These are phyloP conservation scores for Plebejus anna DNA, from an alignment of 2,888 invertebrate species.

Conservation along the genomic window DNA sequence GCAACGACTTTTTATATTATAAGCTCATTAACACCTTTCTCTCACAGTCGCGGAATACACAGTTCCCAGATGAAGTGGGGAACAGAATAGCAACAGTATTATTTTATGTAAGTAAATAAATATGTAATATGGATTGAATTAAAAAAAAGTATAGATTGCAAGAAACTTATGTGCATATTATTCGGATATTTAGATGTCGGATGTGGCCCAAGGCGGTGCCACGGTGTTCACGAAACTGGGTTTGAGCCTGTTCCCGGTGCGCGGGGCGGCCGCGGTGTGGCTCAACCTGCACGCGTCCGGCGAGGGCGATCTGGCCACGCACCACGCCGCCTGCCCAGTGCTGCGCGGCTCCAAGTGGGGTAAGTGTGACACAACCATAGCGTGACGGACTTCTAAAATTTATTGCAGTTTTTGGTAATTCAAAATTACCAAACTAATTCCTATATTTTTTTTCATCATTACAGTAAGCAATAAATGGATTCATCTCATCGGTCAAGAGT, in stretches of 20 bases:
- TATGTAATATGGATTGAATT: neutral
- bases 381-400: neutral
- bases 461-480: constrained; percentile 95
- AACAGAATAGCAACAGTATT: constrained; percentile 99
- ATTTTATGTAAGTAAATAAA: constrained; percentile 89
- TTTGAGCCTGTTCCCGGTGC: constrained; percentile 91
- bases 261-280: constrained; percentile 98
- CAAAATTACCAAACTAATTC: neutral
- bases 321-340: constrained; percentile 98
- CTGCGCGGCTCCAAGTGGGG: constrained; percentile 98
- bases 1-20: neutral
- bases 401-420: neutral
- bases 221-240: constrained; percentile 96
- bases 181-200: constrained; percentile 88
- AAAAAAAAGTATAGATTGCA: neutral
- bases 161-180: neutral
- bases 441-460: constrained; percentile 43
- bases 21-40: neutral
- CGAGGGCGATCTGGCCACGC: constrained; percentile 93
- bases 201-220: constrained; percentile 97
- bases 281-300: constrained; percentile 94
- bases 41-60: constrained; percentile 80
- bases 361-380: constrained; percentile 49
- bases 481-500: constrained; percentile 94
- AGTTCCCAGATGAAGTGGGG: constrained; percentile 92